Evolutionary conservation across 2,113 vertebrate species (phyloP), one percentile per base, ranked within the genome.

Genomic region (Gnathonemus longibarbis): DNA sequence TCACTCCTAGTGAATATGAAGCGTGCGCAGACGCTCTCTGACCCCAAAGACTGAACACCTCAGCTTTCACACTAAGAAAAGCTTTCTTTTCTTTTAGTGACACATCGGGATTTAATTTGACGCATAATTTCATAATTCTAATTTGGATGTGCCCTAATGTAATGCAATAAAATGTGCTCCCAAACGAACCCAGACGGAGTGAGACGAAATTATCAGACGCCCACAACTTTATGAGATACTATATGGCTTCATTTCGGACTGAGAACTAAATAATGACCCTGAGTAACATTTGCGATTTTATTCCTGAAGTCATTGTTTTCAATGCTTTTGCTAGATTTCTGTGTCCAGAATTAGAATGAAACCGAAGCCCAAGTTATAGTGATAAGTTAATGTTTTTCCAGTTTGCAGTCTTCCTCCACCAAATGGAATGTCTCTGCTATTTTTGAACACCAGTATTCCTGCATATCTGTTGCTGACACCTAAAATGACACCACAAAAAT

Each of bases 381-480:
- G 52, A 90, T 96, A 96, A 97, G 96, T 95, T 92, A 90, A 90
- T 95, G 96, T 94, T 95, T 95, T 94, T 92, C 93, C 92, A 91
- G 93, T 95, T 92, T 93, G 94, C 94, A 93, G 95, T 96, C 97
- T 97, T 96, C 74, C 17, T 31, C 15, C 74, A 42, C 74, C 74
- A 80, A 19, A 5, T 1, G 70, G 17, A 17, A 77, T 39, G 10
- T 24, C 24, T 66, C 2, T 66, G 70, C 15, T 77, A 93, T 97
- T 97, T 98, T 99, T 99, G 98, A 99, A 99, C 99, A 99, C 98
- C 97, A 98, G 96, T 92, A 91, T 74, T 95, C 96, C 95, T 96
- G 95, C 97, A 97, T 96, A 95, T 96, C 95, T 95, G 96, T 96
- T 95, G 96, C 95, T 95, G 96, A 96, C 94, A 94, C 95, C 96